Evolutionary conservation across 2,888 invertebrate genomes (phyloP).

Genomic region (Steinernema hermaphroditum): DNA sequence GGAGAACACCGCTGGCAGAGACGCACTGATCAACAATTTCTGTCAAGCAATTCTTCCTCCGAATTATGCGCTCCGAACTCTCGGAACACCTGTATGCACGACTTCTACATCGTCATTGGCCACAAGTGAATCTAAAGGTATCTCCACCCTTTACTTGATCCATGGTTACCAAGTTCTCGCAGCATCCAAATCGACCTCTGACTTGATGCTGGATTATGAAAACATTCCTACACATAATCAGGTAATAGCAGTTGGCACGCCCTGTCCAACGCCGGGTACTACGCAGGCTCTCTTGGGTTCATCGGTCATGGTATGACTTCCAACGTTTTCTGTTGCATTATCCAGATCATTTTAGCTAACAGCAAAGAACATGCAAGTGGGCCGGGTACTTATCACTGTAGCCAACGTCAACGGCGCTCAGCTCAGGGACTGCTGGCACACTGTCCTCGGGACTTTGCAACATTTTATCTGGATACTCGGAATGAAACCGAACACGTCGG

Average conservation of each 20-base stretch:
- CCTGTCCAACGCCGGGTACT: slow-evolving; percentile 73
- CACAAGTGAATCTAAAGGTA: neutral
- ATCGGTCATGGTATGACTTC: slow-evolving; percentile 78
- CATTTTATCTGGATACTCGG: slow-evolving; percentile 88
- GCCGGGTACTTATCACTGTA: slow-evolving; percentile 84
- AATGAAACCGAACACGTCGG: slow-evolving; percentile 89
- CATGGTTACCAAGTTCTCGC: neutral
- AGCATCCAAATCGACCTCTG: no score
- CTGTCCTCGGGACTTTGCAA: slow-evolving; percentile 87
- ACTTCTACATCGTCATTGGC: neutral
- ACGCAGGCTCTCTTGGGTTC: slow-evolving; percentile 75
- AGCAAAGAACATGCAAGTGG: slow-evolving; percentile 93
- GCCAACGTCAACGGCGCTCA: slow-evolving; percentile 89
- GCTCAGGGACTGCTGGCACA: slow-evolving; percentile 90
- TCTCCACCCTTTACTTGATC: neutral
- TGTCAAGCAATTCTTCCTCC: slow-evolving; percentile 95
- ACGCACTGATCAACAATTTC: slow-evolving; percentile 89
- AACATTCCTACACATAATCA: slow-evolving; percentile 70
- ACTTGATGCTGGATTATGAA: neutral
- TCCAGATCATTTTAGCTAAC: slow-evolving; percentile 73
- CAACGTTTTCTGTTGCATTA: slow-evolving; percentile 10
- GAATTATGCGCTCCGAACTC: slow-evolving; percentile 73
- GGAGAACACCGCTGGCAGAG: slow-evolving; percentile 78
- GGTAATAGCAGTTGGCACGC: slow-evolving; percentile 94
- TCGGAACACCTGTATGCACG: slow-evolving; percentile 14